Evolutionary conservation across 2,888 invertebrate species (phyloP), one percentile per base, ranked within the genome.

Genomic region (Dynastes hyllus): DNA sequence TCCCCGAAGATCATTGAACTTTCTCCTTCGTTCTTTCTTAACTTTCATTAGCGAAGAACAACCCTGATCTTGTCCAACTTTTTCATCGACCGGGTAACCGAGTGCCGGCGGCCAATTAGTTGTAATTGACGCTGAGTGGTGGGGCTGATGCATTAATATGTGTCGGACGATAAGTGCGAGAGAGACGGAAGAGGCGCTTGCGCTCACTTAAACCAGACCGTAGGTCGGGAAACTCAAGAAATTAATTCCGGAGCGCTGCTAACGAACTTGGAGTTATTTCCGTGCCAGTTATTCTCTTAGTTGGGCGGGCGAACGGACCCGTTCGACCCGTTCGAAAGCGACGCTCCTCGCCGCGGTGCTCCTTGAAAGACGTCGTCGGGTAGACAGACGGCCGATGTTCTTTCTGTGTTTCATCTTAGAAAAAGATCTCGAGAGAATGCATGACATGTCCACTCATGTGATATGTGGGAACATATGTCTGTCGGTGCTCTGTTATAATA

Each of bases 51-150:
- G 85, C 83, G 80, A 82, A 82, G 82, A 81, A 80, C 82, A 85
- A 86, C 81, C 81, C 87, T 87, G 88, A 88, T 88, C 88, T 88
- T 86, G 87, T 87, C 87, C 88, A 88, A 88, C 87, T 87, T 87
- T 87, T 87, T 85, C 86, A 87, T 88, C 88, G 88, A 88, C 88
- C 88, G 85, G 85, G 84, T 87, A 87, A 88, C 88, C 88, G 86
- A 88, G 85, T 86, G 86, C 85, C 85, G 85, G 83, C 85, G 84
- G 83, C 85, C 85, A 84, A 88, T 88, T 88, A 88, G 86, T 85
- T 85, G 86, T 88, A 87, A 88, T 88, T 88, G 86, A 84, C 85
- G 84, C 85, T 81, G 81, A 83, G 81, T 82, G 84, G 81, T 79
- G 80, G 83, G 82, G 81, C 83, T 83, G 81, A 82, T 84, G 83